Conservation (phyloP, 2,113 vertebrate genomes). For the Pterophyllum scalare region DNA sequence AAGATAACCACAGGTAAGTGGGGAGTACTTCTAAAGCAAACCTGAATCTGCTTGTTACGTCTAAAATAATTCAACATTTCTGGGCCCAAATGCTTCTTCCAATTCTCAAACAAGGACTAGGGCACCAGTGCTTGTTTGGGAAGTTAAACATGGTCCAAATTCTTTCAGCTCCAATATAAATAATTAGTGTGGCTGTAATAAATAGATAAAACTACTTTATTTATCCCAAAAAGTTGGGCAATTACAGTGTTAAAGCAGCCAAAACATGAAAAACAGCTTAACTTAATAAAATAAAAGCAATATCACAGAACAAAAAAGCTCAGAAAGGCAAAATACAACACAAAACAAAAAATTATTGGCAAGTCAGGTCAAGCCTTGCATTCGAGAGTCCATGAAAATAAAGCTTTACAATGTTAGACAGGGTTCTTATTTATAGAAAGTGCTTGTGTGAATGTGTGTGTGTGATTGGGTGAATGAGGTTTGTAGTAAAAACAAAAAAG, state of each 20-base stretch:
- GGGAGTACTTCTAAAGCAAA: background rate
- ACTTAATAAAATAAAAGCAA: background rate
- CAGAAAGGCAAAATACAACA: too few species aligned
- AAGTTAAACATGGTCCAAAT: background rate
- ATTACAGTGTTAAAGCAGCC: background rate
- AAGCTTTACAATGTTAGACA: too few species aligned
- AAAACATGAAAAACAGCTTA: background rate
- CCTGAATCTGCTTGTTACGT: background rate
- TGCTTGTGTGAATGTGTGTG: too few species aligned
- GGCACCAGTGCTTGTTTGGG: too few species aligned
- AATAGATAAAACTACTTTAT: background rate
- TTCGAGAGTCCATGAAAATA: too few species aligned
- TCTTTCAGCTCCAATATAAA: background rate
- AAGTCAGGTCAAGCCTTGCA: too few species aligned
- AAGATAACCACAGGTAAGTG: slow-evolving; percentile 86
- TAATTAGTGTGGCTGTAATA: background rate
- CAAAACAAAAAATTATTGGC: too few species aligned
- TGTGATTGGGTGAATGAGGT: too few species aligned
- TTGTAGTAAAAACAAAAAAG: too few species aligned
- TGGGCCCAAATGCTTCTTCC: background rate
- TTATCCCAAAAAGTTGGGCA: background rate
- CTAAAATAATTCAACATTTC: background rate
- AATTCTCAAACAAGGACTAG: background rate
- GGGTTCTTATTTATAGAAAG: too few species aligned
- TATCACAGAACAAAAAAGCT: too few species aligned